Base-by-base conservation (phyloP, 2,797 vertebrate species). In the Heteromormyrus szaboi region DNA sequence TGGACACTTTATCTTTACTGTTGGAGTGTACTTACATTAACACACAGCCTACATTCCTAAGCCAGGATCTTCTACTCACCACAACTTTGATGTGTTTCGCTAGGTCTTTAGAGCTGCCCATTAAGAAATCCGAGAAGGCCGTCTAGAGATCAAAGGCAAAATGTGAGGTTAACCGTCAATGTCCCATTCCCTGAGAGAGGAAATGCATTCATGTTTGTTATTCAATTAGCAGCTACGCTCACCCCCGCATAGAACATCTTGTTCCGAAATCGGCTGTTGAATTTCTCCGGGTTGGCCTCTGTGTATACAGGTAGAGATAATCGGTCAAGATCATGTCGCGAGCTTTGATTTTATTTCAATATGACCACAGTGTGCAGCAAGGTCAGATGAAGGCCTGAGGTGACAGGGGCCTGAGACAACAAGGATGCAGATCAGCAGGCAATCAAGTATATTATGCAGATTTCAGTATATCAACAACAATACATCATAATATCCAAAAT, bases 181-280 rank as follows among this genome's bases (percentile, higher is more conserved):
- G 19, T 19, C 41, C 17, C 12, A 53, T 25, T 33, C 33, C 59
- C 25, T 11, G 79, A 62, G 14, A 25, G 11, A 29, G 9, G 7
- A 86, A 37, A 17, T 4, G 9, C 85, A 19, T 56, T 56, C 11
- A 3, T 54, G 48, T 53, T 37, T 29, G 6, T 0, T 86, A 12
- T 14, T 48, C 22, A 29, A 50, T 29, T 19, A 79, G 68, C 33
- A 41, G 37, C 37, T n/a, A n/a, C 5, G 72, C 97, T 97, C 93
- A 99, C 98, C 96, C 98, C 98, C 17, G 98, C 98, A 1, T 99
- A 99, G 95, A 99, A 99, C 98, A 99, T 99, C 96, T 99, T 99
- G 93, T 99, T 99, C 94, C 96, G 95, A 93, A 99, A 99, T 12
- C 98, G 97, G 92, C 98, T 99, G 94, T 98, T 99, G 91, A 99